A percentile compares a stretch with the other conserved stretches of the same genome.
Evolutionary conservation across 1,140 invertebrate species (phyloP).

Genomic region (Ceratoteleas bidentatus): DNA sequence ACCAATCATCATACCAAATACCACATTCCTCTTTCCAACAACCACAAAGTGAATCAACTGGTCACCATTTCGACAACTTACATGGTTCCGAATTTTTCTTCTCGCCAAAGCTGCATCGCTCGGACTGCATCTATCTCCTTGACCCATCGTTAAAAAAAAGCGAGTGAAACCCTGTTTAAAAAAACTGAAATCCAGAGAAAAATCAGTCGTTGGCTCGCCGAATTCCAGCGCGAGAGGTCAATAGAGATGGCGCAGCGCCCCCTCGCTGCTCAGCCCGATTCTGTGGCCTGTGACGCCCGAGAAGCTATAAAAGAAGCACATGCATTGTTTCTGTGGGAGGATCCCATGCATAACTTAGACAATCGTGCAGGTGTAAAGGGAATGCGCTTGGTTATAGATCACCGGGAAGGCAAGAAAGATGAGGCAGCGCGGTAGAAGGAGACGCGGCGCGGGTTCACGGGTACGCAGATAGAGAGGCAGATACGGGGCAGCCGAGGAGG

Average conservation of each 20-base stretch:
- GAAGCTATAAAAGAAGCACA: constrained; percentile 68
- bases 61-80: too few relatives aligned
- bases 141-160: too few relatives aligned
- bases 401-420: constrained; percentile 45
- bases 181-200: constrained; percentile 31
- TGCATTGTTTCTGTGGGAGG: constrained; percentile 81
- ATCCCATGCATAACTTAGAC: constrained; percentile 79
- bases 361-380: constrained; percentile 78
- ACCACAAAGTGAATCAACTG: too few relatives aligned
- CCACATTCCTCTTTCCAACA: too few relatives aligned
- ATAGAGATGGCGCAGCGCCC: constrained; percentile 40
- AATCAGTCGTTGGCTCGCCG: constrained; percentile 38
- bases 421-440: constrained; percentile 47
- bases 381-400: constrained; percentile 73
- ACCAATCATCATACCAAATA: constrained; percentile 29
- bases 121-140: too few relatives aligned
- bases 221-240: constrained; percentile 68
- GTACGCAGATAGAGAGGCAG: constrained; percentile 16
- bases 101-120: too few relatives aligned
- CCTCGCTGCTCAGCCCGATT: constrained; percentile 65
- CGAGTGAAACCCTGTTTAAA: neutral
- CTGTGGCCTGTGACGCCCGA: constrained; percentile 66
- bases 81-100: too few relatives aligned
- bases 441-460: constrained; percentile 16
- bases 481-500: neutral